Conservation (phyloP, 2,888 invertebrate genomes). For the Exephanes ischioxanthus region DNA sequence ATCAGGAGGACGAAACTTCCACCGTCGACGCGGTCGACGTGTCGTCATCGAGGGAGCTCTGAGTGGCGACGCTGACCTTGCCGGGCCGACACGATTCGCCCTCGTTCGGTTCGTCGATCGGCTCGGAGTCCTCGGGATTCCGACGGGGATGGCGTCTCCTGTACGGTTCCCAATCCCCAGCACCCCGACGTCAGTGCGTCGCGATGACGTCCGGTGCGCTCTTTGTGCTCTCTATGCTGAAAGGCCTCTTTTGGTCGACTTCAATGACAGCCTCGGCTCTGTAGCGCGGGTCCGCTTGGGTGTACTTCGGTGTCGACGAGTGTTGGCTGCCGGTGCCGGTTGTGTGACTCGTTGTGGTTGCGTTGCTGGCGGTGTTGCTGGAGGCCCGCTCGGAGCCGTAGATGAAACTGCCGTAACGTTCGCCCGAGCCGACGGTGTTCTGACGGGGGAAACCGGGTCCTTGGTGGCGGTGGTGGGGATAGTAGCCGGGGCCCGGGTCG, state of each 20-base stretch:
- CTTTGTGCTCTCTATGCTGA: slow-evolving; percentile 94
- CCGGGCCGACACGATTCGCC: slow-evolving; percentile 22
- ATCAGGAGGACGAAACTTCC: slow-evolving; percentile 80
- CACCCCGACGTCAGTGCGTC: slow-evolving; percentile 89
- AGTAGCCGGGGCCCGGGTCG: slow-evolving; percentile 60
- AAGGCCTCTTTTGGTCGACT: slow-evolving; percentile 88
- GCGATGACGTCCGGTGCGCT: slow-evolving; percentile 97
- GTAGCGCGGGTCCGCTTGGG: slow-evolving; percentile 82
- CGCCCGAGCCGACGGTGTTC: slow-evolving; percentile 78
- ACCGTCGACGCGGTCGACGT: slow-evolving; percentile 75
- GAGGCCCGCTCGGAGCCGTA: slow-evolving; percentile 75
- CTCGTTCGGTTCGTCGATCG: slow-evolving; percentile 54
- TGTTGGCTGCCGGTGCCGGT: slow-evolving; percentile 74
- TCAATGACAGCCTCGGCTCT: slow-evolving; percentile 88
- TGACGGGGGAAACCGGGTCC: slow-evolving; percentile 61
- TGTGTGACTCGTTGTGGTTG: slow-evolving; percentile 70
- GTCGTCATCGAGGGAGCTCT: slow-evolving; percentile 82
- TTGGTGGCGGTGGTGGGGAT: slow-evolving; percentile 6
- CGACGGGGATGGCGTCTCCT: slow-evolving; percentile 87
- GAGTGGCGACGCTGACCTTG: slow-evolving; percentile 78
- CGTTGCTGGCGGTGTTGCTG: slow-evolving; percentile 71
- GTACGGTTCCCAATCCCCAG: slow-evolving; percentile 87
- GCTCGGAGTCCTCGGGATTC: slow-evolving; percentile 53
- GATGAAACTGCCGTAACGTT: slow-evolving; percentile 80
- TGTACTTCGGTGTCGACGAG: slow-evolving; percentile 73